Base-by-base conservation (phyloP, 2,888 invertebrate genomes). In the Hydrotaea diabolus region DNA sequence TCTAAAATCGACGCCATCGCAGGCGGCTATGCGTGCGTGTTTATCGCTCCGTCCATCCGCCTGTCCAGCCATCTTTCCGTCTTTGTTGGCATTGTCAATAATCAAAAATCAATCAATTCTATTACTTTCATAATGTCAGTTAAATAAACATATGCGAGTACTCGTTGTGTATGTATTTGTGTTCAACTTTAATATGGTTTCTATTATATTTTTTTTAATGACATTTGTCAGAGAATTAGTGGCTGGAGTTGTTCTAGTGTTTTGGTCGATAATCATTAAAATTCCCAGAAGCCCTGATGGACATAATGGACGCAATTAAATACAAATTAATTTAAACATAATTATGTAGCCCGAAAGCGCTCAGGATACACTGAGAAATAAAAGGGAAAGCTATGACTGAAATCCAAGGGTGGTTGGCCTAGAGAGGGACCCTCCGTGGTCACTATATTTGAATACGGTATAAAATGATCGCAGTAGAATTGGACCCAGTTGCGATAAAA, bases 241-340 rank as follows among this genome's bases (percentile, higher is more conserved):
- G 2, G 46, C 43, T 69, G 13, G 46, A 21, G 23, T 43, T 43
- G 21, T 39, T n/a, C n/a, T n/a, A n/a, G n/a, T n/a, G n/a, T n/a
- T n/a, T n/a, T n/a, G n/a, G 69, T 69, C 13, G 59, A 59, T 49
- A 19, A 36, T 59, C 31, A 75, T 69, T 75, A 69, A 74, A 69
- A 69, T 57, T 75, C 55, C 19, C 69, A 74, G 59, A 59, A 43
- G 26, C 26, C 74, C 39, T 74, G 59, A 74, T 59, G 59, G 43
- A 43, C 59, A 74, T 74, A 74, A 74, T 74, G 74, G 55, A 74
- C 19, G 59, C 46, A 80, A 69, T 75, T 75, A 69, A 74, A 74
- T 74, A 69, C 55, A 80, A 80, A 80, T 74, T 79, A 79, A 79
- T 74, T 80, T 55, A 74, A 74, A 55, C 69, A 36, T 43, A 69